Percentiles rank a stretch among this genome's conserved stretches.
Evolutionary conservation across 2,797 vertebrate species (phyloP).

Genomic region (Meda fulgida): DNA sequence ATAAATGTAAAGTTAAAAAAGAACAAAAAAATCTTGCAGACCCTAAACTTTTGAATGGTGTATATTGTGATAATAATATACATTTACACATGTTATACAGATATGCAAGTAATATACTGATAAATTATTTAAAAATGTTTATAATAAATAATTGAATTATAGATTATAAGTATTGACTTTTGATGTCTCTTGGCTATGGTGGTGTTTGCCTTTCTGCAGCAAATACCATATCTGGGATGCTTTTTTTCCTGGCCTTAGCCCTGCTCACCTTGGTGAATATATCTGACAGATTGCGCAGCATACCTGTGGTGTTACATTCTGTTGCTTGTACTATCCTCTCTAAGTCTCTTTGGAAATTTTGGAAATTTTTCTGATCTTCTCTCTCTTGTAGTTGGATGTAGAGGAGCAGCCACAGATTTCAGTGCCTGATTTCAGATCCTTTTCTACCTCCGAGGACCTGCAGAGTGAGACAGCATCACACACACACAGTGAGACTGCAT

Average conservation of each 20-base stretch:
- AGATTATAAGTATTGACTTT: no score
- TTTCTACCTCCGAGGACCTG: constrained; percentile 70
- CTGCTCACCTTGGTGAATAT: constrained; percentile 8
- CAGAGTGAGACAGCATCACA: constrained; percentile 14
- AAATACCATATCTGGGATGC: background rate
- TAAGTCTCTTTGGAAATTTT: background rate
- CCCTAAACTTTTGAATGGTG: background rate
- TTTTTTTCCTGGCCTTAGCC: background rate
- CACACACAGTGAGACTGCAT: constrained; percentile 78
- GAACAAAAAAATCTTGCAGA: background rate
- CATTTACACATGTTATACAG: background rate
- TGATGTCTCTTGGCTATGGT: background rate
- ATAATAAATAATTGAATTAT: background rate
- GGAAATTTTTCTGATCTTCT: constrained; percentile 18
- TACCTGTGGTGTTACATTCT: constrained; percentile 2
- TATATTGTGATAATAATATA: background rate
- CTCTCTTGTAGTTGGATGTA: constrained; percentile 37
- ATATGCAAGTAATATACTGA: background rate
- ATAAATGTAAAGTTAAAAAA: no score
- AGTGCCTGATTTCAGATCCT: constrained; percentile 54
- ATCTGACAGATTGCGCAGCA: constrained; percentile 7
- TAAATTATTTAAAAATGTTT: background rate
- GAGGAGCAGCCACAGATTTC: constrained; percentile 48
- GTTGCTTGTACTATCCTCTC: background rate
- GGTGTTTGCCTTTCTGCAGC: background rate